Base-by-base conservation (phyloP, 2,888 invertebrate species). In the Ornithoptera priamus region DNA sequence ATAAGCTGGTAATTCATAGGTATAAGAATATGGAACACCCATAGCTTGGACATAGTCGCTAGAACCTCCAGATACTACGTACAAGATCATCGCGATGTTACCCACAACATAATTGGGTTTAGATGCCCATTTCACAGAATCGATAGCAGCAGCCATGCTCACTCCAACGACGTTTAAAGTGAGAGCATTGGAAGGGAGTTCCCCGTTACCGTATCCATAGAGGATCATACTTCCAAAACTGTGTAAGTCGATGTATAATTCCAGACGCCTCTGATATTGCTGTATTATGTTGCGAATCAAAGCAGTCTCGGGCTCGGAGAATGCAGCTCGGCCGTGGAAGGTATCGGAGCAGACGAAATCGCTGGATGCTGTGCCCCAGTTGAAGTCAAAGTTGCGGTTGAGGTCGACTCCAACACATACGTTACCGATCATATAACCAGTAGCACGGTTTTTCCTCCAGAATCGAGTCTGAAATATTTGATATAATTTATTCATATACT, bases 311-410 rank as follows among this genome's bases (percentile, higher is more conserved):
- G 94, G 93, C 81, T 96, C 96, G 0, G 96, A 96, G 85, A 95
- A 95, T 0, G 95, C 80, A 0, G 79, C 72, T 0, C 86, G 80
- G 0, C 97, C 97, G 56, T 94, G 94, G 87, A 92, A 96, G 7
- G 90, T 94, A 0, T 95, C 94, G 0, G 82, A 73, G 80, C 96
- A 96, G 1, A 89, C 93, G 65, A 78, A 82, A 72, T 63, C 74
- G 73, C 94, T 94, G 58, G 90, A 89, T 0, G 80, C 82, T 1
- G 93, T 88, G 1, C 93, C 94, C 96, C 96, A 97, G 72, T 94
- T 88, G 75, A 93, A 93, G 69, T 93, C 95, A 77, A 95, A 97
- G 86, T 97, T 97, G 15, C 97, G 90, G 84, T 97, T 97, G 0
- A 94, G 93, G 79, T 97, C 97, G 0, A 94, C 94, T 0, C 97